Evolutionary conservation across 2,888 invertebrate species (phyloP), one percentile per base, ranked within the genome.

Genomic region (Nasonovia ribisnigri): DNA sequence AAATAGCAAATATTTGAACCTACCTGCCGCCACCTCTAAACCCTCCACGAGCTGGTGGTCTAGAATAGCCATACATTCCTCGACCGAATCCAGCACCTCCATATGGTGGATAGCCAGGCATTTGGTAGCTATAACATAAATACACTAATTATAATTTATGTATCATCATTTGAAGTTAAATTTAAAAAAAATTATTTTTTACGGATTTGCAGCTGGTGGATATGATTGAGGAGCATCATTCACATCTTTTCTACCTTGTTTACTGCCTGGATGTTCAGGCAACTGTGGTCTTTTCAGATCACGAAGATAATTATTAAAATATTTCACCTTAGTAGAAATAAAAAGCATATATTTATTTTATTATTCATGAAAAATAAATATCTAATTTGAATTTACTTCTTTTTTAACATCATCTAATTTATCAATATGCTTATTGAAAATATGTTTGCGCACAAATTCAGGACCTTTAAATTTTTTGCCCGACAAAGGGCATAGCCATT

Each of bases 401-500:
- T 98, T 98, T 95, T 98, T 98, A 1, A 99, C 99, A 96, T 99
- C 99, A 84, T 99, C 98, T 87, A 99, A 97, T 96, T 99, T 99
- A 95, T 99, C 99, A 0, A 96, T 97, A 95, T 99, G 99, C 95
- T 99, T 99, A 96, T 99, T 99, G 95, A 98, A 98, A 95, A 99
- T 99, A 96, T 99, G 99, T 96, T 99, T 99, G 94, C 99, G 97
- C 57, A 99, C 99, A 96, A 99, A 99, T 96, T 99, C 99, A 0
- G 99, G 99, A 0, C 99, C 97, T 96, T 99, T 99, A 96, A 99
- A 99, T 96, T 99, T 99, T 96, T 99, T 99, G 1, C 99, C 99
- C 93, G 99, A 99, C 20, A 99, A 96, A 0, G 99, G 99, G 96
- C 99, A 99, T 95, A 99, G 96, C 99, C 99, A 99, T 95, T 99